Evolutionary conservation across 1,140 invertebrate species (phyloP).

Genomic region (Paracyclopina nana): DNA sequence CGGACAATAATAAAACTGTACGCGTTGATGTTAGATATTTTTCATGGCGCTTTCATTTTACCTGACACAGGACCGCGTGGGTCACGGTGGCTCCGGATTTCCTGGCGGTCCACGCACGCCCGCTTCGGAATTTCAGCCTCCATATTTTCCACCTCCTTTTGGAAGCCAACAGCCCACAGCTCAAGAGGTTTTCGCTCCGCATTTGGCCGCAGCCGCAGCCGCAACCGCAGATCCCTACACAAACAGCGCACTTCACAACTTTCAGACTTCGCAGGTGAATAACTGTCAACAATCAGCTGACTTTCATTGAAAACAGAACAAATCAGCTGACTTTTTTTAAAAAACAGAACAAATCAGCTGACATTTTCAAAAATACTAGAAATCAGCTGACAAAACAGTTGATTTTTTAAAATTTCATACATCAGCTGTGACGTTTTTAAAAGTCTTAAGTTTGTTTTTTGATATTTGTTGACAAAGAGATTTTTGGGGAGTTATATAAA

Average conservation of each 20-base stretch:
- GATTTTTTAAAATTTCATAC: background rate
- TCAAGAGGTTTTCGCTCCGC: background rate
- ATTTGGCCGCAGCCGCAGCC: conserved; percentile 1
- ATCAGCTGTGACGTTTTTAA: background rate
- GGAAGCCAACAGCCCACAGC: background rate
- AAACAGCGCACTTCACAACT: background rate
- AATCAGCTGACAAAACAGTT: too few species aligned
- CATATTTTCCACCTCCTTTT: background rate
- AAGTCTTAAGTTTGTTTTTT: background rate
- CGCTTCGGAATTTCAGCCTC: background rate
- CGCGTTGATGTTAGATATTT: background rate
- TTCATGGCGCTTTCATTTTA: background rate
- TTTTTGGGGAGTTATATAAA: too few species aligned
- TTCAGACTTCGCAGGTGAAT: background rate
- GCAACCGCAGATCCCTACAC: background rate
- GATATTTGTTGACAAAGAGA: too few species aligned
- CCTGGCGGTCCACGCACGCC: background rate
- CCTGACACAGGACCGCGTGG: background rate
- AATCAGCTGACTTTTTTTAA: background rate
- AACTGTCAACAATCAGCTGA: background rate
- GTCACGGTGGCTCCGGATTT: background rate
- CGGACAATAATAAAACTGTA: background rate
- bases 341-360: background rate
- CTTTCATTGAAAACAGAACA: background rate
- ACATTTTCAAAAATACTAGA: background rate